phyloP scores from a whole-genome alignment of 2,797 vertebrate genomes.

The Xenopus petersii region DNA sequence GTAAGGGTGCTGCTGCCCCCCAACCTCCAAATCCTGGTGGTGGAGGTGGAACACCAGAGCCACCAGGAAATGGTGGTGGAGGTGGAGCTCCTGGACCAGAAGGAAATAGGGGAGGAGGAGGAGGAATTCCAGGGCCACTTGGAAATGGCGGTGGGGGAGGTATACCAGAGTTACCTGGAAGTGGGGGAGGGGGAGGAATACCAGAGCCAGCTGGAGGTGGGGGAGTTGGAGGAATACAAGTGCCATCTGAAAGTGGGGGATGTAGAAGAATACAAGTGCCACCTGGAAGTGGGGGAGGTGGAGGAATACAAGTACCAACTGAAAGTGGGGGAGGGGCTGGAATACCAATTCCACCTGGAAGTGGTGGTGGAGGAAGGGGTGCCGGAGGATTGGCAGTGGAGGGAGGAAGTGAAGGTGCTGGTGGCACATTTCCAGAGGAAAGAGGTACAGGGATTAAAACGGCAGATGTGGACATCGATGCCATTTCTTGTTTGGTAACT shows the following conservation, averaged over 20 bases:
- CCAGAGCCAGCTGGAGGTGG: too few relatives aligned
- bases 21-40: constrained; percentile 42
- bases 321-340: constrained; percentile 50
- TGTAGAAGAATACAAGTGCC: constrained; percentile 54
- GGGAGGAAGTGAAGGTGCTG: too few relatives aligned
- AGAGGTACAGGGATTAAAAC: constrained; percentile 26
- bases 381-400: constrained; percentile 7
- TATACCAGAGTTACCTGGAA: constrained; percentile 50
- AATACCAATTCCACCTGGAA: neutral
- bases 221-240: constrained; percentile 43
- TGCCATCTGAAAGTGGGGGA: constrained; percentile 63
- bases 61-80: neutral
- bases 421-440: constrained; percentile 48
- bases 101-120: constrained; percentile 22
- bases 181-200: constrained; percentile 54
- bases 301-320: constrained; percentile 19
- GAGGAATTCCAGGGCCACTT: constrained; percentile 26
- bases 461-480: constrained; percentile 54
- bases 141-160: too few relatives aligned
- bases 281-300: constrained; percentile 53
- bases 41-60: constrained; percentile 50
- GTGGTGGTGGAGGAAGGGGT: constrained; percentile 26
- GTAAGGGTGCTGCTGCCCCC: constrained; percentile 60
- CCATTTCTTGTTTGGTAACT: constrained; percentile 73
- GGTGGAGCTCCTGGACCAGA: too few relatives aligned